Evolutionary conservation across 2,888 invertebrate genomes (phyloP).

Genomic region (Cheilosia impressa): DNA sequence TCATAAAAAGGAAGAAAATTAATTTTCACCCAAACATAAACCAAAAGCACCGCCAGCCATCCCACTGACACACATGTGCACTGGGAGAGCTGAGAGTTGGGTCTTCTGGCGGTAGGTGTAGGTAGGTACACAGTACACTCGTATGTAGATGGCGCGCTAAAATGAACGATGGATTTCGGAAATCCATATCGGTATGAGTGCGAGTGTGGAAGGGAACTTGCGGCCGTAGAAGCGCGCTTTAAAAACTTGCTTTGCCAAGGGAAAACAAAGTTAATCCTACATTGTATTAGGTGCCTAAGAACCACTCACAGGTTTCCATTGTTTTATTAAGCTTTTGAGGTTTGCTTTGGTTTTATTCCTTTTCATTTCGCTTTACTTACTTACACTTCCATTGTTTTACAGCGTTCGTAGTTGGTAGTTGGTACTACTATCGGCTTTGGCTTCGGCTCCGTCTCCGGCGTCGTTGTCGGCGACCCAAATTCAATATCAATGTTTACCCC

Average conservation of each 20-base stretch:
- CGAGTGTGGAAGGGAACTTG: neutral
- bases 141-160: conserved; percentile 64
- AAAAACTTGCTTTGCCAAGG: conserved; percentile 36
- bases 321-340: conserved; percentile 72
- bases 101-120: conserved; percentile 6
- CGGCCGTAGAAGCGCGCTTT: conserved; percentile 15
- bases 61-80: neutral
- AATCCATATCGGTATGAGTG: conserved; percentile 50
- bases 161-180: conserved; percentile 74
- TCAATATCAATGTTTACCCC: conserved; percentile 48
- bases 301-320: conserved; percentile 68
- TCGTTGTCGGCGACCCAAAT: conserved; percentile 56
- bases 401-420: neutral
- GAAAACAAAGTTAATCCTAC: conserved; percentile 72
- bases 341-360: conserved; percentile 51
- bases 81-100: neutral
- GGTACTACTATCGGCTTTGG: neutral
- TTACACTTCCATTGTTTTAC: conserved; percentile 55
- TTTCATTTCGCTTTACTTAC: conserved; percentile 26
- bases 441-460: too few relatives aligned
- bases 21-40: conserved; percentile 49
- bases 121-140: conserved; percentile 1
- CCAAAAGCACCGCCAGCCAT: conserved; percentile 1
- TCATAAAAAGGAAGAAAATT: conserved; percentile 75
- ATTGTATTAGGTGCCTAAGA: conserved; percentile 73